A percentile compares a stretch with the other conserved stretches of the same genome.
Conservation (phyloP, 2,797 vertebrate species). For the Phataginus tricuspis region DNA sequence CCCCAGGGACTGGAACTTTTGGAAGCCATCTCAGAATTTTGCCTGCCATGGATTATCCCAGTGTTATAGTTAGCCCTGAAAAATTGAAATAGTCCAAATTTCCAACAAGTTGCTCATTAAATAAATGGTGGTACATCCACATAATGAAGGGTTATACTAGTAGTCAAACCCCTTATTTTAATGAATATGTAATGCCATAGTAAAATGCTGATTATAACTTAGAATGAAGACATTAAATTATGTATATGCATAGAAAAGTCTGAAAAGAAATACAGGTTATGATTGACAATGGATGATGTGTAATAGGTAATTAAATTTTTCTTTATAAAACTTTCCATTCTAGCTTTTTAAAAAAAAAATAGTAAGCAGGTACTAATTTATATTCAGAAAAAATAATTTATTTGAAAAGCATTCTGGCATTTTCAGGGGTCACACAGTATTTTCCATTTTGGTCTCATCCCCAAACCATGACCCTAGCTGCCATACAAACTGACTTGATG, state of each 20-base stretch:
- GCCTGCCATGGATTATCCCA: neutral
- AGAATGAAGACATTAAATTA: neutral
- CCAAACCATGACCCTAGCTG: neutral
- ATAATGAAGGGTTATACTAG: neutral
- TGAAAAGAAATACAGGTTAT: neutral
- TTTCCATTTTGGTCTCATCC: neutral
- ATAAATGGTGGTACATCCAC: neutral
- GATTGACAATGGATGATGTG: neutral
- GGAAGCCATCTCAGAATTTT: neutral
- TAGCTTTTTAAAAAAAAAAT: neutral
- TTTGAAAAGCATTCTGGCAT: neutral
- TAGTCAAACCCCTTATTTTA: neutral
- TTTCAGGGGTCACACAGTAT: neutral
- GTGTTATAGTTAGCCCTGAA: neutral
- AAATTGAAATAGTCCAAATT: neutral
- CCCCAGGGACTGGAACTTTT: neutral
- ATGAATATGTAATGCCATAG: neutral
- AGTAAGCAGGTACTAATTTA: neutral
- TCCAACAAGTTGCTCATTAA: neutral
- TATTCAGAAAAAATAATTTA: neutral
- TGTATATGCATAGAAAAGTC: neutral
- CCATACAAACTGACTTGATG: neutral
- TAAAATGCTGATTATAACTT: neutral
- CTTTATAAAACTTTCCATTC: neutral
- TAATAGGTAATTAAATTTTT: neutral